These are phyloP conservation scores for Celastrina argiolus DNA, from an alignment of 2,888 invertebrate species.

Conservation along the genomic window DNA sequence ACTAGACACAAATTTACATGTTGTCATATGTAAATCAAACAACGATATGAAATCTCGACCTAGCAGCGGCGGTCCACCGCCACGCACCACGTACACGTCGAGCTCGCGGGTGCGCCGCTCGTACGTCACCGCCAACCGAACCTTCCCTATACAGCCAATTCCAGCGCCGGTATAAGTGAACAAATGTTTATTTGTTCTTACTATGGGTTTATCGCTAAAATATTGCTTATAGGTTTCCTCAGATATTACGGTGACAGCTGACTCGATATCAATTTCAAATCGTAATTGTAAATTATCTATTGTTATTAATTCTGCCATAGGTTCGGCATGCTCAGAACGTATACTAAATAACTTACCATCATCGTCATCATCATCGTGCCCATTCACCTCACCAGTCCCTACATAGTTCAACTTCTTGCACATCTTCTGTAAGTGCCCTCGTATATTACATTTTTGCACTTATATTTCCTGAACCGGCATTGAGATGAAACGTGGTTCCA, in stretches of 20 bases:
- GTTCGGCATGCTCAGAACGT: conserved; percentile 14
- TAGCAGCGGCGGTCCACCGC: conserved; percentile 25
- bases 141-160: conserved; percentile 14
- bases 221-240: too few relatives aligned
- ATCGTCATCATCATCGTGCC: not conserved
- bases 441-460: not conserved
- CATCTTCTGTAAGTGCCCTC: conserved; percentile 3
- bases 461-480: conserved; percentile 17
- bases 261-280: conserved; percentile 23
- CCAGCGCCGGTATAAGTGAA: conserved; percentile 22
- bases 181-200: too few relatives aligned
- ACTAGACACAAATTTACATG: conserved; percentile 13
- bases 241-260: too few relatives aligned
- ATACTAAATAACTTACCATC: conserved; percentile 4
- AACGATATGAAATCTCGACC: conserved; percentile 25
- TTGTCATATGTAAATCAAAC: conserved; percentile 13
- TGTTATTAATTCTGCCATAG: conserved; percentile 24
- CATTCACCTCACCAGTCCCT: not conserved
- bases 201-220: too few relatives aligned
- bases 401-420: conserved; percentile 8
- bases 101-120: not conserved
- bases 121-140: conserved; percentile 16
- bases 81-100: conserved; percentile 22
- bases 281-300: not conserved
- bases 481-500: not conserved